Percentiles rank a stretch among this genome's conserved stretches.
phyloP scores from a whole-genome alignment of 2,113 vertebrate genomes.

The Corythornis madagascariensis region DNA sequence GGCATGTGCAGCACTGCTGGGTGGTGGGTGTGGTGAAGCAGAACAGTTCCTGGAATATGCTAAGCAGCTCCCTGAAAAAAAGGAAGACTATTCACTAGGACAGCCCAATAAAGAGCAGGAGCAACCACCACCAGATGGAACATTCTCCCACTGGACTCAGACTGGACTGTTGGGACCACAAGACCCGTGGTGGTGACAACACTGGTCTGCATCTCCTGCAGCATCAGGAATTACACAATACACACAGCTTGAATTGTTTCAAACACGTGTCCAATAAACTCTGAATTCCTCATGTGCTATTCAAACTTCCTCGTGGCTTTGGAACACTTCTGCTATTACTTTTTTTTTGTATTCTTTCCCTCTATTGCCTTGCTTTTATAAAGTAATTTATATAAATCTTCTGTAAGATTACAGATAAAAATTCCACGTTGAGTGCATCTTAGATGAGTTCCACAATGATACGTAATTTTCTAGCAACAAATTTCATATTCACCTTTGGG shows the following conservation, averaged over 20 bases:
- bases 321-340: conserved; percentile 21
- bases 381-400: conserved; percentile 56
- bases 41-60: too few relatives aligned
- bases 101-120: too few relatives aligned
- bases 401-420: conserved; percentile 51
- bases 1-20: too few relatives aligned
- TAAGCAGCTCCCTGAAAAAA: too few relatives aligned
- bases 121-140: too few relatives aligned
- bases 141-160: too few relatives aligned
- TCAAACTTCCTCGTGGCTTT: neutral
- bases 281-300: neutral
- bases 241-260: neutral
- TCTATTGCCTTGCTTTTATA: conserved; percentile 46
- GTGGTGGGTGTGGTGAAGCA: too few relatives aligned
- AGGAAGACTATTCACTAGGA: too few relatives aligned
- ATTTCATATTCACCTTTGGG: conserved; percentile 33
- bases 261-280: neutral
- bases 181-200: too few relatives aligned
- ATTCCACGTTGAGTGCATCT: conserved; percentile 53
- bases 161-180: too few relatives aligned
- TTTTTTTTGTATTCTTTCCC: conserved; percentile 19
- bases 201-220: neutral
- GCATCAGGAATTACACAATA: neutral
- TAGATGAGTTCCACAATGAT: conserved; percentile 30
- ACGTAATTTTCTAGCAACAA: conserved; percentile 45